Evolutionary conservation across 2,113 vertebrate genomes (phyloP).

Genomic region (Scomber colias): DNA sequence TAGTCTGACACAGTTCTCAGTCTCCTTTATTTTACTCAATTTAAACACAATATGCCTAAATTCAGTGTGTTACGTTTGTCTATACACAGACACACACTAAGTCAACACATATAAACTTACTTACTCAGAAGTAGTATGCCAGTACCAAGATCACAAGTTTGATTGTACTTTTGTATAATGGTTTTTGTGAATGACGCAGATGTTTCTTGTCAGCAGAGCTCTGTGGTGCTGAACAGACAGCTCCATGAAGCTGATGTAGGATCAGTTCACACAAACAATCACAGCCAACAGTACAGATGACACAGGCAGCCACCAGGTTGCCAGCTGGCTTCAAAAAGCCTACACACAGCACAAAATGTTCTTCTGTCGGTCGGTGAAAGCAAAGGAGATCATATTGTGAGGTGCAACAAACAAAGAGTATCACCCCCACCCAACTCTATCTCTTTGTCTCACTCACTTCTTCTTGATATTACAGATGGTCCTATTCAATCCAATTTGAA

Average conservation of each 20-base stretch:
- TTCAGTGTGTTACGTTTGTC: neutral
- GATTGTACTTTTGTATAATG: neutral
- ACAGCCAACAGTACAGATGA: constrained; percentile 22
- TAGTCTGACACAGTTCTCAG: neutral
- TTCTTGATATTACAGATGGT: neutral
- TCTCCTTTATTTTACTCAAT: neutral
- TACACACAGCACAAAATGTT: constrained; percentile 14
- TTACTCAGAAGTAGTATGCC: neutral
- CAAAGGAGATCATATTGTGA: constrained; percentile 12
- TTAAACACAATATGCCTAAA: neutral
- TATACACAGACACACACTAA: neutral
- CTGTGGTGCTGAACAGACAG: constrained; percentile 44
- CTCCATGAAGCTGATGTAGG: constrained; percentile 26
- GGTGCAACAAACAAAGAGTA: neutral
- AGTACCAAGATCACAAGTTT: neutral
- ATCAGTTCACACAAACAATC: constrained; percentile 28
- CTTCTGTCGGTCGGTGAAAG: neutral
- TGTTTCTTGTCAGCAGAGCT: constrained; percentile 16
- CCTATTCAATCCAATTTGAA: neutral
- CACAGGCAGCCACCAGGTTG: constrained; percentile 18
- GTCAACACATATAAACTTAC: neutral
- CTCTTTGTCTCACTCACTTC: neutral
- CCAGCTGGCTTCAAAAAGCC: constrained; percentile 28
- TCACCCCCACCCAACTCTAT: neutral
- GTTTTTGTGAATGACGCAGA: constrained; percentile 4